phyloP scores from a whole-genome alignment of 2,797 vertebrate species.

The Acanthis flammea region DNA sequence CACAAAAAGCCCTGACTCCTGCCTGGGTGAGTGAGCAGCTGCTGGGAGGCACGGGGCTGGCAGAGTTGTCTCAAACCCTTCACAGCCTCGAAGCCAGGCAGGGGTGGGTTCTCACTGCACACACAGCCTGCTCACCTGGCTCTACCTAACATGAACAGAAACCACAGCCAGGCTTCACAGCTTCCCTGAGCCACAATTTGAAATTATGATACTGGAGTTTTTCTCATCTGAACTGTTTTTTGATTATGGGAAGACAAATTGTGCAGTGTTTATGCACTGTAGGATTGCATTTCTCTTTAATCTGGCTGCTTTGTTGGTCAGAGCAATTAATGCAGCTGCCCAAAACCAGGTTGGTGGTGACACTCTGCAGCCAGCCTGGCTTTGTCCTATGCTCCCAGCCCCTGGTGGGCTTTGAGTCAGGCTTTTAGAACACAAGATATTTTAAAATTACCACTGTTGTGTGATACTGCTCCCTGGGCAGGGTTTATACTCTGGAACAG shows the following conservation, averaged over 20 bases:
- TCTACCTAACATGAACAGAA: rapidly evolving
- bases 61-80: neutral
- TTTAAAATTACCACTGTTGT: neutral
- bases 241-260: neutral
- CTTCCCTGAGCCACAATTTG: rapidly evolving
- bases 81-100: neutral
- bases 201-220: neutral
- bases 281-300: neutral
- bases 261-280: neutral
- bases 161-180: neutral
- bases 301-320: neutral
- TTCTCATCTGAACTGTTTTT: rapidly evolving
- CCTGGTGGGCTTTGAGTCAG: neutral
- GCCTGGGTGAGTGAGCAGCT: neutral
- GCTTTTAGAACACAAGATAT: neutral
- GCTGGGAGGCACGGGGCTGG: neutral
- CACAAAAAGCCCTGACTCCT: neutral
- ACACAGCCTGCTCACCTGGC: rapidly evolving
- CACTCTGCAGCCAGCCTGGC: neutral
- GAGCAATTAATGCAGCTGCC: neutral
- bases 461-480: neutral
- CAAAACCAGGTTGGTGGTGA: neutral
- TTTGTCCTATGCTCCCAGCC: neutral
- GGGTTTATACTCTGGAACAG: neutral
- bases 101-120: rapidly evolving